Percentiles rank a stretch among this genome's conserved stretches.
phyloP scores from a whole-genome alignment of 2,888 invertebrate species.

The Campoplex capitator region DNA sequence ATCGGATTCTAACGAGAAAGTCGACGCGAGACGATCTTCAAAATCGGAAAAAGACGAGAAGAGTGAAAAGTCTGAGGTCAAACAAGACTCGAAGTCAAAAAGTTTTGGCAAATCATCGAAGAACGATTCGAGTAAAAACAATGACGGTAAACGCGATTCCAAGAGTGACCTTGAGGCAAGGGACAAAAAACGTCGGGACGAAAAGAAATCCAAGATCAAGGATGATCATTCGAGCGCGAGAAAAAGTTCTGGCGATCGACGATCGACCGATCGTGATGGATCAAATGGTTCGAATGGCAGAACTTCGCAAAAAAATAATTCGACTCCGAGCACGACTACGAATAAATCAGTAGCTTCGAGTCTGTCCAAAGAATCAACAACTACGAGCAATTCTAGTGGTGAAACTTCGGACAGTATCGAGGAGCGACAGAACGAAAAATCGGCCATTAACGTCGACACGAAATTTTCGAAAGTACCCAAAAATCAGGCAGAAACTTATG shows the following conservation, averaged over 20 bases:
- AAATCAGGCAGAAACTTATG: conserved; percentile 21
- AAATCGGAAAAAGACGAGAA: conserved; percentile 79
- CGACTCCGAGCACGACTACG: conserved; percentile 85
- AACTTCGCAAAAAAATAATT: conserved; percentile 84
- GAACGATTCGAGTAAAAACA: neutral
- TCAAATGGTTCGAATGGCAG: conserved; percentile 88
- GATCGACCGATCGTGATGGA: conserved; percentile 92
- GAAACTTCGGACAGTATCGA: conserved; percentile 81
- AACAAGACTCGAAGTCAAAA: conserved; percentile 56
- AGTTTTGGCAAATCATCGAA: neutral
- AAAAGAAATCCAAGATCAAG: conserved; percentile 85
- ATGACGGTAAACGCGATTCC: conserved; percentile 56
- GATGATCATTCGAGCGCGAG: conserved; percentile 91
- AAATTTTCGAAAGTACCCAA: conserved; percentile 1
- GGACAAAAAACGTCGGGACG: conserved; percentile 81
- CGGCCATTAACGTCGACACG: conserved; percentile 3
- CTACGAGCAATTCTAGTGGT: conserved; percentile 85
- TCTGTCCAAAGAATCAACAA: conserved; percentile 86
- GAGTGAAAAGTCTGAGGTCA: conserved; percentile 57
- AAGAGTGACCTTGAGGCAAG: conserved; percentile 75
- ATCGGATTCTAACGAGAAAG: conserved; percentile 74
- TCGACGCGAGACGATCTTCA: conserved; percentile 84
- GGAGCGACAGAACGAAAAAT: conserved; percentile 72
- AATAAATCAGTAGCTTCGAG: conserved; percentile 82
- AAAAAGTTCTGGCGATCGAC: conserved; percentile 88